These are phyloP conservation scores for Apamea crenata DNA, from an alignment of 2,888 invertebrate species.

Conservation along the genomic window DNA sequence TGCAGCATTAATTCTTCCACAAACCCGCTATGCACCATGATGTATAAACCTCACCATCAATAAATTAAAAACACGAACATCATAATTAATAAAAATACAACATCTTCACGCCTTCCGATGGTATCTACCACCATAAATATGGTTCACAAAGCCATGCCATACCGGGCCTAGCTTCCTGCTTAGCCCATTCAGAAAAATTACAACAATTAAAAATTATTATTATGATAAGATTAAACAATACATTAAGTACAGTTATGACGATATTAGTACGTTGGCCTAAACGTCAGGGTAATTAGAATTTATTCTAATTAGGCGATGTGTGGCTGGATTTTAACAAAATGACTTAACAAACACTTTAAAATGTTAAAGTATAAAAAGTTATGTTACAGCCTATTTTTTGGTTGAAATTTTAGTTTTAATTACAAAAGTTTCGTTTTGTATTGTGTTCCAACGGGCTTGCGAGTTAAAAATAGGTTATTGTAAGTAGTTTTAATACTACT, in stretches of 20 bases:
- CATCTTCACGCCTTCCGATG: conserved; percentile 56
- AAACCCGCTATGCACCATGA: conserved; percentile 8
- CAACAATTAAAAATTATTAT: conserved; percentile 50
- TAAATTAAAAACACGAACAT: conserved; percentile 49
- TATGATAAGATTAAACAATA: conserved; percentile 55
- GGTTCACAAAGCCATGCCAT: conserved; percentile 50
- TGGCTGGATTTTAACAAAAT: conserved; percentile 35
- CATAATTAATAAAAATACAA: conserved; percentile 59
- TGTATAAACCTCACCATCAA: conserved; percentile 24
- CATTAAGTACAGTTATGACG: conserved; percentile 35
- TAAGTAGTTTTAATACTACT: conserved; percentile 1
- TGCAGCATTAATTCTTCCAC: conserved; percentile 12
- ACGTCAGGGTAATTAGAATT: conserved; percentile 43
- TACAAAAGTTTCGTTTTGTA: conserved; percentile 5
- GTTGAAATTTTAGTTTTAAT: conserved; percentile 18
- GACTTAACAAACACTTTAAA: conserved; percentile 45
- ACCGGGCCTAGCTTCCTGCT: conserved; percentile 54
- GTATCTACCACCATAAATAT: conserved; percentile 62
- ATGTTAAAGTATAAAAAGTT: conserved; percentile 28
- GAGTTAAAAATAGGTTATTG: conserved; percentile 15
- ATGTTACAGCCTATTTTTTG: conserved; percentile 12
- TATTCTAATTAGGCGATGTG: conserved; percentile 50
- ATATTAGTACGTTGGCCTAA: conserved; percentile 39
- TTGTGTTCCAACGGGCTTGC: conserved; percentile 2
- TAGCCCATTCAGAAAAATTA: conserved; percentile 42